Conservation (phyloP, 1,140 invertebrate genomes). For the Orius laevigatus region DNA sequence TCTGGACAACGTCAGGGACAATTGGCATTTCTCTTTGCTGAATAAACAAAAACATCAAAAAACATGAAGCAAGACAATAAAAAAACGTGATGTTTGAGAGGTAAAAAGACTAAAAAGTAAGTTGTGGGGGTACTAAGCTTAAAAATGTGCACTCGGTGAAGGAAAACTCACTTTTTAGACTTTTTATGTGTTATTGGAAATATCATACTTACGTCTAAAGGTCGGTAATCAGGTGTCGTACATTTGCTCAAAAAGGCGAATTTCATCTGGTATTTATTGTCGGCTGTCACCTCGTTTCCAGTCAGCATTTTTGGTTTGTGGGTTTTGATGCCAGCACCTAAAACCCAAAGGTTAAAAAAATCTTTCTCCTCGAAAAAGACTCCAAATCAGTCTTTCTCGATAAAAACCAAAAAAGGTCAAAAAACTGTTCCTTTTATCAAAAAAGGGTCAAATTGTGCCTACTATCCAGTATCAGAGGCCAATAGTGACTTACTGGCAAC, state of each 20-base stretch:
- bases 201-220: conserved; percentile 32
- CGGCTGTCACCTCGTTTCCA: conserved; percentile 33
- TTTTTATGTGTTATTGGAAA: too few species aligned
- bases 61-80: not conserved
- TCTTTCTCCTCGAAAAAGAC: too few species aligned
- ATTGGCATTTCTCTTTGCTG: conserved; percentile 14
- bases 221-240: conserved; percentile 68
- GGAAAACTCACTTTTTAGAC: not conserved
- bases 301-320: conserved; percentile 51
- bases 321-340: conserved; percentile 48
- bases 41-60: conserved; percentile 9
- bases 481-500: too few species aligned
- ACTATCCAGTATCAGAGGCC: too few species aligned
- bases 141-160: not conserved
- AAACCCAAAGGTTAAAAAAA: conserved; percentile 9
- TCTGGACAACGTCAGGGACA: conserved; percentile 18
- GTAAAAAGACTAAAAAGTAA: not conserved
- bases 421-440: too few species aligned
- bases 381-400: too few species aligned
- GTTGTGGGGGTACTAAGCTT: too few species aligned
- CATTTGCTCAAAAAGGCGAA: conserved; percentile 67
- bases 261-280: conserved; percentile 66
- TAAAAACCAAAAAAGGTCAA: too few species aligned
- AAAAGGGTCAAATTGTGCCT: too few species aligned
- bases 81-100: not conserved